Base-by-base conservation (phyloP, 2,113 vertebrate genomes). In the Chamaetylas fuelleborni region DNA sequence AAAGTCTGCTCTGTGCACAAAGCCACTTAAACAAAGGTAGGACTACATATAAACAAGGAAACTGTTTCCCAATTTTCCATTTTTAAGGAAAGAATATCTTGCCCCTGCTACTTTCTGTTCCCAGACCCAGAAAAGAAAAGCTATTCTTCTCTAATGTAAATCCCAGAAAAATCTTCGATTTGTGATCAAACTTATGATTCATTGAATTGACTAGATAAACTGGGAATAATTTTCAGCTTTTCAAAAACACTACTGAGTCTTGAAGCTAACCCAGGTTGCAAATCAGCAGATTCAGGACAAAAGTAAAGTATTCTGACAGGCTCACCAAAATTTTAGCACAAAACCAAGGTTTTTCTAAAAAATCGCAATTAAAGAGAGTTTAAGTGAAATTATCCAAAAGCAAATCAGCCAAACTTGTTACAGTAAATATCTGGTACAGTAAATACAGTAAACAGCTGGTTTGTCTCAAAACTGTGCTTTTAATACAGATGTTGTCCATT, bases 351-450 rank as follows among this genome's bases (percentile, higher is more conserved):
- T 31, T 58, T 36, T 47, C 48, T 58, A 47, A 70, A 61, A 40
- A 43, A 38, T 0, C 0, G 3, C 0, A 28, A 54, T 33, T 65
- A 54, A 85, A 61, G 1, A 56, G 6, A 40, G 22, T 47, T 85
- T 56, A 26, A 79, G 40, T 60, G 48, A 85, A 82, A 76, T 71
- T 34, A 82, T 22, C 24, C 22, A 40, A 56, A 82, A 76, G 31
- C 3, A 58, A 33, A 82, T 50, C 8, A 85, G 16, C 15, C n/a
- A 48, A 69, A 76, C 6, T 40, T 64, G 12, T 11, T n/a, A 48
- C 13, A 57, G 28, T 25, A 86, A 69, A n/a, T 61, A 93, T 28
- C 45, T n/a, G n/a, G n/a, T n/a, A n/a, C n/a, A n/a, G n/a, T n/a
- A n/a, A n/a, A n/a, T n/a, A n/a, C n/a, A n/a, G n/a, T n/a, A 53